These are phyloP conservation scores for Deilephila porcellus DNA, from an alignment of 2,888 invertebrate species.

Conservation along the genomic window DNA sequence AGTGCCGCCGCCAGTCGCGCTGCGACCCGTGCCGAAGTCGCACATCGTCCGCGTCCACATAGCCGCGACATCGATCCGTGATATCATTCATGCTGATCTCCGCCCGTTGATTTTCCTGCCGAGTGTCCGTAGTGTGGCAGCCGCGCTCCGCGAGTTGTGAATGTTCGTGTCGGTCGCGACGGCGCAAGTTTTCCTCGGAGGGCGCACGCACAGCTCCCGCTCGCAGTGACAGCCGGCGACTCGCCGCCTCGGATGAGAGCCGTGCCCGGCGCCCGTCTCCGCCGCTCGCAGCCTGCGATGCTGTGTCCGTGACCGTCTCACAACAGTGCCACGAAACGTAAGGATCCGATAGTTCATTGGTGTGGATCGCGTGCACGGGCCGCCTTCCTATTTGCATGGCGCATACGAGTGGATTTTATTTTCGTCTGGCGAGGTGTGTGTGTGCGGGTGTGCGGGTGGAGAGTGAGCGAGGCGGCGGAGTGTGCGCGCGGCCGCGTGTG, in stretches of 20 bases:
- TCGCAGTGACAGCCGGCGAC: slow-evolving; percentile 66
- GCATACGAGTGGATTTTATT: slow-evolving; percentile 84
- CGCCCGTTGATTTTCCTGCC: slow-evolving; percentile 78
- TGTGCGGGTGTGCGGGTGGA: slow-evolving; percentile 64
- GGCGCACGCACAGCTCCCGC: slow-evolving; percentile 72
- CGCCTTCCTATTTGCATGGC: slow-evolving; percentile 83
- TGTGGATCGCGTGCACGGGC: slow-evolving; percentile 69
- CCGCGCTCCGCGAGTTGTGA: slow-evolving; percentile 78
- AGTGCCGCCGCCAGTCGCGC: slow-evolving; percentile 81
- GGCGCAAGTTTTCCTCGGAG: slow-evolving; percentile 78
- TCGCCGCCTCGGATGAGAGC: slow-evolving; percentile 74
- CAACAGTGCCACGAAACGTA: slow-evolving; percentile 84
- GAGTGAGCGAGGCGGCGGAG: slow-evolving; percentile 46
- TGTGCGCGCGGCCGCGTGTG: slow-evolving; percentile 58
- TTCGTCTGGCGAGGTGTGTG: slow-evolving; percentile 78
- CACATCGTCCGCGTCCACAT: slow-evolving; percentile 53
- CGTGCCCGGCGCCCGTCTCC: slow-evolving; percentile 65
- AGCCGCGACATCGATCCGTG: slow-evolving; percentile 58
- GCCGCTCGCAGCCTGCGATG: slow-evolving; percentile 79
- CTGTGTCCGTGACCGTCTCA: slow-evolving; percentile 82
- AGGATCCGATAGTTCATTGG: slow-evolving; percentile 79
- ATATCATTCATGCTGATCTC: slow-evolving; percentile 81
- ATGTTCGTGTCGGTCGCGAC: slow-evolving; percentile 74
- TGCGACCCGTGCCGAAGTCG: slow-evolving; percentile 80
- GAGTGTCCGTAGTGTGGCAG: slow-evolving; percentile 74